phyloP scores from a whole-genome alignment of 2,888 invertebrate genomes.

The Caradrina kadenii region DNA sequence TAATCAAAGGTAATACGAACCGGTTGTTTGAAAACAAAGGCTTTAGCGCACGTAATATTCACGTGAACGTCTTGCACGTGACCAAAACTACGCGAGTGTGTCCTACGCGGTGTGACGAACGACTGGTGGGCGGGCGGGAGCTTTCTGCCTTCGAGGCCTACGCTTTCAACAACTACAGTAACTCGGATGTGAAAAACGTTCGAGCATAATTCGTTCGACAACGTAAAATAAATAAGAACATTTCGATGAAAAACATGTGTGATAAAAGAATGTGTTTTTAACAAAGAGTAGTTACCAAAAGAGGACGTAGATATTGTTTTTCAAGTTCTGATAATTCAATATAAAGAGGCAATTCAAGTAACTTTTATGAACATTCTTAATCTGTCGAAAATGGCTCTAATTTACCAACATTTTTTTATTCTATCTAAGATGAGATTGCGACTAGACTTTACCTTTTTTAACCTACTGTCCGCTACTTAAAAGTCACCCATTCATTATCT shows the following conservation, averaged over 20 bases:
- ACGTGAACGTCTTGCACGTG: constrained; percentile 18
- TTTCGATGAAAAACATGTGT: too few relatives aligned
- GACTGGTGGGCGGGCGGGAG: constrained; percentile 66
- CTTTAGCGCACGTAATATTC: constrained; percentile 21
- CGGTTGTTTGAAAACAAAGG: constrained; percentile 56
- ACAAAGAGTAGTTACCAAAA: too few relatives aligned
- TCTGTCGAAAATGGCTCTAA: too few relatives aligned
- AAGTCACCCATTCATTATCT: neutral
- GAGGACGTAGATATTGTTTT: too few relatives aligned
- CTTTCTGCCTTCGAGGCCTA: constrained; percentile 57
- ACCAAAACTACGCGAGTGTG: constrained; percentile 46
- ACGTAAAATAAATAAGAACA: too few relatives aligned
- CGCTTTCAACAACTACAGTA: constrained; percentile 49
- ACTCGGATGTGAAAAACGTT: constrained; percentile 55
- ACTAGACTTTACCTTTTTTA: neutral
- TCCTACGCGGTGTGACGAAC: constrained; percentile 54
- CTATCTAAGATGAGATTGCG: too few relatives aligned
- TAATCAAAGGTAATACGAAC: constrained; percentile 54
- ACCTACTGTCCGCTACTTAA: neutral
- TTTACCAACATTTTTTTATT: too few relatives aligned
- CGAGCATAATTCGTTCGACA: too few relatives aligned
- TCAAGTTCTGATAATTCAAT: too few relatives aligned
- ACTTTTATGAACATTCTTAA: too few relatives aligned
- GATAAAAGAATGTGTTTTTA: too few relatives aligned
- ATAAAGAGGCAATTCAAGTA: too few relatives aligned